Base-by-base conservation (phyloP, 2,113 vertebrate species). In the Anas platyrhynchos region DNA sequence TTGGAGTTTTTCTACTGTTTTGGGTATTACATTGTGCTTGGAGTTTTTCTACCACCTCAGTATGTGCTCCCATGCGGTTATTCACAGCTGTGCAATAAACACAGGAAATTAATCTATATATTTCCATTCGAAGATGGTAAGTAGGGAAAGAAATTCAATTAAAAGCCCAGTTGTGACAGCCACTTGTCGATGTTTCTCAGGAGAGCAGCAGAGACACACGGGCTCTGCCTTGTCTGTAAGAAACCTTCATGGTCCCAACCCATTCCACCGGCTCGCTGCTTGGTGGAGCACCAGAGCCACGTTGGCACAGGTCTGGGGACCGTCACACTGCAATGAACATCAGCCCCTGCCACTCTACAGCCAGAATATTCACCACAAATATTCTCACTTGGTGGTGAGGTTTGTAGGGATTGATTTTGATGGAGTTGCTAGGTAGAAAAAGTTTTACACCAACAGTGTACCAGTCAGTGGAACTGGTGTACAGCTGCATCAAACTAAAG, bases 131-230 rank as follows among this genome's bases (percentile, higher is more conserved):
- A 85, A 92, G 50, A 63, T 2, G 29, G 25, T 41, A 77, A 34
- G 16, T 5, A 16, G 74, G 86, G 73, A 76, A 81, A 56, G 44
- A 27, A 89, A 93, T 77, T 26, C 68, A 84, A 89, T 91, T 87
- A 74, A 89, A 87, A 93, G 6, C 6, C 61, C 23, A 32, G 38
- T 34, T 84, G 65, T 50, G 55, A 34, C 77, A 65, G 67, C 21
- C 44, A n/a, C n/a, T 14, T 31, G 34, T 32, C 20, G 31, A 32
- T n/a, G 66, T 46, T n/a, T n/a, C 43, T 44, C 41, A 32, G 65
- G 41, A 67, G 65, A 67, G 41, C 1, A 0, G 16, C 38, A 48
- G 75, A 71, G 50, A 20, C 52, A 25, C 52, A 6, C 43, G 16
- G n/a, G 87, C 48, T 52, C 17, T 73, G 73, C 54, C 36, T 38